phyloP scores from a whole-genome alignment of 2,888 invertebrate species.

The Eupithecia insigniata region DNA sequence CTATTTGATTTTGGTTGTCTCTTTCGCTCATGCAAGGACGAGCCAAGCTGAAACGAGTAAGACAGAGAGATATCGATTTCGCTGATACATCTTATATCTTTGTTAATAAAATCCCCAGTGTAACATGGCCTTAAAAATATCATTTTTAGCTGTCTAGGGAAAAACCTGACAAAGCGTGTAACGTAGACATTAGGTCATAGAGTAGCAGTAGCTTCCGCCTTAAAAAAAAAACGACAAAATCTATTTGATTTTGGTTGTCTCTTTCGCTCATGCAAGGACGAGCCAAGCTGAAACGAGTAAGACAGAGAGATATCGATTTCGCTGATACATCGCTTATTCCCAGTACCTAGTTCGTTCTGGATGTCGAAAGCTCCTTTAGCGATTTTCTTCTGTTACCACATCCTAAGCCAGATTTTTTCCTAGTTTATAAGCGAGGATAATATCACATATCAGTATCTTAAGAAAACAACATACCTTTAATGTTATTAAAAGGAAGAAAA shows the following conservation, averaged over 20 bases:
- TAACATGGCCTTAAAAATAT: no score
- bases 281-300: neutral
- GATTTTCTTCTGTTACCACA: no score
- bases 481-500: no score
- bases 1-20: neutral
- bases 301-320: neutral
- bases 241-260: neutral
- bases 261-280: neutral
- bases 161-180: conserved; percentile 5
- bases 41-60: neutral
- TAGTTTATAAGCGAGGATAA: conserved; percentile 15
- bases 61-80: neutral
- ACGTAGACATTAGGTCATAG: neutral
- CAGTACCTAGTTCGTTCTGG: no score
- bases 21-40: neutral
- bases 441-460: conserved; percentile 7
- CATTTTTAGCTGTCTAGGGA: neutral
- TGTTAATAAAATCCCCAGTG: no score
- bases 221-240: neutral
- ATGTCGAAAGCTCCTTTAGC: no score
- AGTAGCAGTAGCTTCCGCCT: neutral
- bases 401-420: neutral
- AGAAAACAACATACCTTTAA: no score
- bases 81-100: no score
- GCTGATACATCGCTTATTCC: no score